Evolutionary conservation across 2,113 vertebrate species (phyloP).

Genomic region (Sylvia atricapilla): DNA sequence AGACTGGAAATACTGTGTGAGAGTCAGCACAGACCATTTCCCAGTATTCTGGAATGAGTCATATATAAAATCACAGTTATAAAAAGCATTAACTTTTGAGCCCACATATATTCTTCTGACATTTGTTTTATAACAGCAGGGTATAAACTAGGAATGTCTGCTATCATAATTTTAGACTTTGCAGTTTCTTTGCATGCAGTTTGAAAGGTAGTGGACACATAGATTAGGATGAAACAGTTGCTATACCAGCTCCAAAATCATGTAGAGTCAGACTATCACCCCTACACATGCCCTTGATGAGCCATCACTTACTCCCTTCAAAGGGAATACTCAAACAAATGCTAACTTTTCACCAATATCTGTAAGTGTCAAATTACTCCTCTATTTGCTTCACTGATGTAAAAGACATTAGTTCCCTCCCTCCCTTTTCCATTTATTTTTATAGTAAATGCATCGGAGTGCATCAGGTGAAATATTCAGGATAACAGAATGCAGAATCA

Average conservation of each 20-base stretch:
- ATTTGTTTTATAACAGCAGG: neutral
- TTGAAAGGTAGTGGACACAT: neutral
- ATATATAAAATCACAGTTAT: neutral
- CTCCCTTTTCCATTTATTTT: neutral
- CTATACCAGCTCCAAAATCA: neutral
- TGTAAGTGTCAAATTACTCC: neutral
- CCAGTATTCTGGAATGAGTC: neutral
- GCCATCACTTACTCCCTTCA: neutral
- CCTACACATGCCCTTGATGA: neutral
- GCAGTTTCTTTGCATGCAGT: neutral
- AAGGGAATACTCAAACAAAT: neutral
- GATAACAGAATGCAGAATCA: neutral
- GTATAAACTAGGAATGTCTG: neutral
- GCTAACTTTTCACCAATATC: neutral
- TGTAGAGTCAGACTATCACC: neutral
- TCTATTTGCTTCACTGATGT: neutral
- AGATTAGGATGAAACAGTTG: neutral
- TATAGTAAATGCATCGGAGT: neutral
- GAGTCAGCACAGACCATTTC: neutral
- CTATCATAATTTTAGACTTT: neutral
- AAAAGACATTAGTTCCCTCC: neutral
- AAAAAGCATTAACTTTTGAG: neutral
- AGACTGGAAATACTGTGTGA: neutral
- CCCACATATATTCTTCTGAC: neutral
- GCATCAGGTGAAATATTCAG: neutral